phyloP scores from a whole-genome alignment of 2,888 invertebrate species.

The Melanostoma scalare region DNA sequence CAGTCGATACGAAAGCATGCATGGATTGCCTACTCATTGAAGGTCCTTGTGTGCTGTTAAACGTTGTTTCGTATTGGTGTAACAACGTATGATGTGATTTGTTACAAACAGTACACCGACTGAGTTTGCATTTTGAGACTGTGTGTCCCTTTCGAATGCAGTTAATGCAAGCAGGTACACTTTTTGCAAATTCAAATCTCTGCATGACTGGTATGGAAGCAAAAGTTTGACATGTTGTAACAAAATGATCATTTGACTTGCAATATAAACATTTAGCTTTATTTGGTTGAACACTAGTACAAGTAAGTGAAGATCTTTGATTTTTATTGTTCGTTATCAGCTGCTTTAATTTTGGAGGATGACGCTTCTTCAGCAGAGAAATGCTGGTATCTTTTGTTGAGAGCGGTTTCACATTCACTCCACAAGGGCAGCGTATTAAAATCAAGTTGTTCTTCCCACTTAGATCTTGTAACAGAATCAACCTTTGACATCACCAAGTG shows the following conservation, averaged over 20 bases:
- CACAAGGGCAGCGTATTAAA: constrained; percentile 50
- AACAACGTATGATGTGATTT: constrained; percentile 22
- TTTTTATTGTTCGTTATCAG: neutral
- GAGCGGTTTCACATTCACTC: constrained; percentile 48
- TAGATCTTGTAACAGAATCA: constrained; percentile 33
- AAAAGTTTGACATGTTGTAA: constrained; percentile 25
- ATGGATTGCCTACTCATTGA: constrained; percentile 6
- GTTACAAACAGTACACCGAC: too few relatives aligned
- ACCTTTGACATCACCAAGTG: constrained; percentile 60
- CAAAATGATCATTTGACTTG: constrained; percentile 1
- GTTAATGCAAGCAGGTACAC: constrained; percentile 16
- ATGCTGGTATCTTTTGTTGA: constrained; percentile 24
- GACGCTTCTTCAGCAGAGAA: too few relatives aligned
- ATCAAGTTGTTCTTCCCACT: constrained; percentile 49
- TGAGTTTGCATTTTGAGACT: too few relatives aligned
- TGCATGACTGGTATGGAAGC: constrained; percentile 2
- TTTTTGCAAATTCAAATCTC: constrained; percentile 12
- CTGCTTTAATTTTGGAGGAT: too few relatives aligned
- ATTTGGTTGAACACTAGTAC: neutral
- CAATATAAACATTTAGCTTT: constrained; percentile 11
- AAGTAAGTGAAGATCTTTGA: constrained; percentile 12
- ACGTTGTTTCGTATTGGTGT: constrained; percentile 16
- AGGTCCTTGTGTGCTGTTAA: neutral
- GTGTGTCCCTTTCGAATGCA: constrained; percentile 2
- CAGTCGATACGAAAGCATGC: neutral